Conservation (phyloP, 2,113 vertebrate species). For the Hylia prasina region DNA sequence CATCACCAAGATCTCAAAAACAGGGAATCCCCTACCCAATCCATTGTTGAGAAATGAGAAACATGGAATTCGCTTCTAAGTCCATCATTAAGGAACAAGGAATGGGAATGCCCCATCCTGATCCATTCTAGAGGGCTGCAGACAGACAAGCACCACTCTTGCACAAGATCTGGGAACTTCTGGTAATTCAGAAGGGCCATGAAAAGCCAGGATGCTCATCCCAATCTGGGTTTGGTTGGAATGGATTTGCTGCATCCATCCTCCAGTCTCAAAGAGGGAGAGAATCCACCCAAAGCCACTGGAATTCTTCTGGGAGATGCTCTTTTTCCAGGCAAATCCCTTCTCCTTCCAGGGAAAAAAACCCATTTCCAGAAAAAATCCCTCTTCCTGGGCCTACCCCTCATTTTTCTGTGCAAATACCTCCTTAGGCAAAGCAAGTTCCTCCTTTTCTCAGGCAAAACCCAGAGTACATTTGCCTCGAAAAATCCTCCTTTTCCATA, state of each 20-base stretch:
- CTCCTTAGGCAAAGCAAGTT: neutral
- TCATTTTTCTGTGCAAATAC: neutral
- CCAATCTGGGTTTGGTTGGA: neutral
- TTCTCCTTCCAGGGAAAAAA: neutral
- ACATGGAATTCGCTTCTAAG: fast-evolving
- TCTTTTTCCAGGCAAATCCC: neutral
- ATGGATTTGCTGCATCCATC: neutral
- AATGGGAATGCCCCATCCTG: neutral
- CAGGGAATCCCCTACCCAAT: too few species aligned
- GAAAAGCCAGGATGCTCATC: neutral
- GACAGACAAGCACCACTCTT: fast-evolving
- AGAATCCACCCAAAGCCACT: neutral
- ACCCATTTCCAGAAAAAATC: neutral
- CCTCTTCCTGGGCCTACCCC: neutral
- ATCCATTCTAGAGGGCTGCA: neutral
- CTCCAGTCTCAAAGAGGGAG: neutral
- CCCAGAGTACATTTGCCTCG: neutral
- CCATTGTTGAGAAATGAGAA: neutral
- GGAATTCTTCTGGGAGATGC: neutral
- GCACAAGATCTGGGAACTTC: neutral
- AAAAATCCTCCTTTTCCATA: neutral
- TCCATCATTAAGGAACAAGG: fast-evolving
- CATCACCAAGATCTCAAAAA: too few species aligned
- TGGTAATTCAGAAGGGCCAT: neutral
- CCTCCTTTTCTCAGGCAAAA: neutral